Base-by-base conservation (phyloP, 2,888 invertebrate genomes). In the Drosophila atripex region DNA sequence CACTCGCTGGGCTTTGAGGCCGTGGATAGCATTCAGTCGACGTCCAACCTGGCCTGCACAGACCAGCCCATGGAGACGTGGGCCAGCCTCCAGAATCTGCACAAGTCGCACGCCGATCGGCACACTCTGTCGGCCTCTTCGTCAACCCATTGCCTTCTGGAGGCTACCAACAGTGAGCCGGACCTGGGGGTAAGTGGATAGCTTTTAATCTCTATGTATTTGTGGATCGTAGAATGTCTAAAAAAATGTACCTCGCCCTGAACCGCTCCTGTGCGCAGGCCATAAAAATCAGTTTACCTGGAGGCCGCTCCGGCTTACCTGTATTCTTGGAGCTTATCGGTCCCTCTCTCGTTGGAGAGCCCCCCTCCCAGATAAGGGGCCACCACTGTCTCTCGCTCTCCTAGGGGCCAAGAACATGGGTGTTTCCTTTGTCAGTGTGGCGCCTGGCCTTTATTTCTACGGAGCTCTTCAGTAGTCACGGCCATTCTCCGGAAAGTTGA, bases 71-170 rank as follows among this genome's bases (percentile, higher is more conserved):
- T 92, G 64, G 90, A 89, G 39, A 92, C 92, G 14, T 94, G 94
- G 93, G 94, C 94, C 23, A 95, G 95, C 86, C 91, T 95, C 49
- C 95, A 95, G 80, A 94, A 95, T 77, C 93, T 94, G 87, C 87
- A 90, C 46, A 86, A 86, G 38, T 79, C 83, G 71, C 45, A 72
- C 2, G 71, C 59, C 46, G 56, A 71, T 32, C 47, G 39, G 58
- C 51, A 74, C 21, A 71, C 47, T 8, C 52, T 64, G 0, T 58
- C 73, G 2, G 45, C 75, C 9, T 47, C 73, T 7, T 53, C 76
- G 1, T 75, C 71, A 35, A 76, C 77, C 32, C 64, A 76, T 32
- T 74, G 75, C 75, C 79, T 76, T 28, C 69, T 92, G 51, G 92
- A 93, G 46, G 93, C 92, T 28, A 93, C 94, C 0, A 93, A 94